phyloP scores from a whole-genome alignment of 2,113 vertebrate genomes.

The Bambusicola thoracicus region DNA sequence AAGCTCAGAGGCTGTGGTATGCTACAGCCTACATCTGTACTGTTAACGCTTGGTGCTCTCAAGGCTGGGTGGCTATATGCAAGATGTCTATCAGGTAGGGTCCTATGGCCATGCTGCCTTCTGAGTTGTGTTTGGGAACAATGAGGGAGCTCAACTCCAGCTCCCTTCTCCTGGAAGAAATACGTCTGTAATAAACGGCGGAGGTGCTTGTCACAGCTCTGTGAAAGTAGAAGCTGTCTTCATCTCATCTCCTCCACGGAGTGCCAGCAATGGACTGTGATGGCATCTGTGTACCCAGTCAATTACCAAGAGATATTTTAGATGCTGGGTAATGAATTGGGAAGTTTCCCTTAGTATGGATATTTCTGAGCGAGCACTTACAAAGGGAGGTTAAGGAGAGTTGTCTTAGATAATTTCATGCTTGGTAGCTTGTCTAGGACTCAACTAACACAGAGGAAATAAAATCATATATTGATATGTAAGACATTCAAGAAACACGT shows the following conservation, averaged over 20 bases:
- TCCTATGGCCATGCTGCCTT: fast-evolving
- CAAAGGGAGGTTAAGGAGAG: neutral
- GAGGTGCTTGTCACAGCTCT: neutral
- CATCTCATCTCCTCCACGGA: neutral
- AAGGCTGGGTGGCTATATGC: neutral
- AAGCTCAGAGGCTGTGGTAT: fast-evolving
- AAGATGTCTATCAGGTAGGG: fast-evolving
- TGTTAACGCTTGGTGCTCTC: neutral
- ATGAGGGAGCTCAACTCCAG: fast-evolving
- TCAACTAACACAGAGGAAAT: neutral
- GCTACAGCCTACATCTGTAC: neutral
- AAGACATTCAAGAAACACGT: neutral
- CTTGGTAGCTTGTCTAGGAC: neutral
- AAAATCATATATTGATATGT: neutral
- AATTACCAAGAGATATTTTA: neutral
- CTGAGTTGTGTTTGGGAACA: fast-evolving
- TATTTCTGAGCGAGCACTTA: neutral
- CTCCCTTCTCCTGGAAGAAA: neutral
- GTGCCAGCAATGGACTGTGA: neutral
- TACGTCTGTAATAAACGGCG: fast-evolving
- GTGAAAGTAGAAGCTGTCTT: neutral
- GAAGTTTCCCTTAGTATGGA: neutral
- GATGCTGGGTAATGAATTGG: neutral
- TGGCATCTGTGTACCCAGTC: fast-evolving
- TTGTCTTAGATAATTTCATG: neutral